phyloP scores from a whole-genome alignment of 2,888 invertebrate genomes.

The Branchellion lobata region DNA sequence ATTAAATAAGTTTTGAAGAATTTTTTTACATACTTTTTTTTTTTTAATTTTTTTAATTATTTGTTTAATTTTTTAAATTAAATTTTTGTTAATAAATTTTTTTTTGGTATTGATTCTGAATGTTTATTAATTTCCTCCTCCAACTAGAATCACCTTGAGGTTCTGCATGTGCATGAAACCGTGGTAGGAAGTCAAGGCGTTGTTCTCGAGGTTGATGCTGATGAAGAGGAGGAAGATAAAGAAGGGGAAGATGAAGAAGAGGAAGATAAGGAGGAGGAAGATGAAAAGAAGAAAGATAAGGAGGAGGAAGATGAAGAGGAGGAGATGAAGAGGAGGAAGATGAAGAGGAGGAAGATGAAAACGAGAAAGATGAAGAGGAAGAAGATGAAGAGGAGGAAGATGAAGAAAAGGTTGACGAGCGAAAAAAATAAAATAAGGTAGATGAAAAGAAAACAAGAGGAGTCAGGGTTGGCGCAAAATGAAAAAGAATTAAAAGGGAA shows the following conservation, averaged over 20 bases:
- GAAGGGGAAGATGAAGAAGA: background rate
- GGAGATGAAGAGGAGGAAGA: background rate
- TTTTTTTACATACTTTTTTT: too few relatives aligned
- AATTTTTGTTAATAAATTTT: too few relatives aligned
- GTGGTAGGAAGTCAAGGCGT: conserved; percentile 61
- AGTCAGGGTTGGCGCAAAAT: too few relatives aligned
- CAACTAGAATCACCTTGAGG: conserved; percentile 60
- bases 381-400: background rate
- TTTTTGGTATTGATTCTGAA: too few relatives aligned
- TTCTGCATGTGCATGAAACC: conserved; percentile 60
- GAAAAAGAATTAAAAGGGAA: too few relatives aligned
- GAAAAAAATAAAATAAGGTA: too few relatives aligned
- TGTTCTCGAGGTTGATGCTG: conserved; percentile 57
- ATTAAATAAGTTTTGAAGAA: too few relatives aligned
- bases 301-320: conserved; percentile 48
- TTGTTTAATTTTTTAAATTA: too few relatives aligned
- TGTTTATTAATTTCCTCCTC: too few relatives aligned
- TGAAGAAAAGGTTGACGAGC: too few relatives aligned
- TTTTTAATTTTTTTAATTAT: too few relatives aligned
- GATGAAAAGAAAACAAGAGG: too few relatives aligned
- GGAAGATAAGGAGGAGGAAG: background rate
- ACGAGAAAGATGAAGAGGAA: background rate
- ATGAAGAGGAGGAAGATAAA: background rate
- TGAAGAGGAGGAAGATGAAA: background rate
- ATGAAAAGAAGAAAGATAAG: background rate